Evolutionary conservation across 2,113 vertebrate species (phyloP).

Genomic region (Vicugna pacos): DNA sequence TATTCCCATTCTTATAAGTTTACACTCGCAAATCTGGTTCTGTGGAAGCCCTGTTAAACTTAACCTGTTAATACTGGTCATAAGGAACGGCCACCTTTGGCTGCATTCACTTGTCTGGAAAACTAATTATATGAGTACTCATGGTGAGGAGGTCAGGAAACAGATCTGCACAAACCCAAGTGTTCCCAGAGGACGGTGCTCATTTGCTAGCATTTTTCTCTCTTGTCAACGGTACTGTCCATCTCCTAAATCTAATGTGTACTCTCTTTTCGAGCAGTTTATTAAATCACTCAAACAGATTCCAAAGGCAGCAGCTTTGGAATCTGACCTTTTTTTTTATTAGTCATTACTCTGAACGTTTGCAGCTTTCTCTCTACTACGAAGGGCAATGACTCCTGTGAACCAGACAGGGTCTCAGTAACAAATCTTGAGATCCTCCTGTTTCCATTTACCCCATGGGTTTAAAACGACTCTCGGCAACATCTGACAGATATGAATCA

Average conservation of each 20-base stretch:
- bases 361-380: background rate
- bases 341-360: slow-evolving; percentile 25
- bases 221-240: background rate
- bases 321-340: slow-evolving; percentile 48
- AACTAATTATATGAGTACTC: background rate
- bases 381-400: slow-evolving; percentile 48
- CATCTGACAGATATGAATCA: slow-evolving; percentile 45
- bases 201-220: background rate
- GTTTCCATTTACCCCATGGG: slow-evolving; percentile 17
- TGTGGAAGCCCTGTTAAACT: background rate
- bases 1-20: background rate
- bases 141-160: background rate
- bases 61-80: background rate
- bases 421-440: slow-evolving; percentile 49
- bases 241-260: background rate
- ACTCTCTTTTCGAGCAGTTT: slow-evolving; percentile 43
- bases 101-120: background rate
- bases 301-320: slow-evolving; percentile 9
- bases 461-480: background rate
- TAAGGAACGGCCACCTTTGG: background rate
- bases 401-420: slow-evolving; percentile 9
- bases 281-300: slow-evolving; percentile 53
- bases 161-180: background rate
- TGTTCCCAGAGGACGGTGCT: background rate
- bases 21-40: background rate